phyloP scores from a whole-genome alignment of 2,888 invertebrate species.

The Ptychoptera contaminata region DNA sequence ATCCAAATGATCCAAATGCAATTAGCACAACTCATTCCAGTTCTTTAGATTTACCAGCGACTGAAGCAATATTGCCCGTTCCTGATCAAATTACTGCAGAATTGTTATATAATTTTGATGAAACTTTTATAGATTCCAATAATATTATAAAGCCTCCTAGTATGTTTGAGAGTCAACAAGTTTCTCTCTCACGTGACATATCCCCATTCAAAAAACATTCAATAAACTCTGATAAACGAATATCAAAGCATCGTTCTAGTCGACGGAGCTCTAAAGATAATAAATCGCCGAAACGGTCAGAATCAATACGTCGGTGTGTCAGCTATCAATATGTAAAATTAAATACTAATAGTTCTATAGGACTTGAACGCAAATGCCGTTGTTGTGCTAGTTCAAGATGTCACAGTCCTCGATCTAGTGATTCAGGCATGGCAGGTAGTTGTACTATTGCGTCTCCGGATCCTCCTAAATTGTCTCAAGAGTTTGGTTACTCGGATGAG shows the following conservation, averaged over 20 bases:
- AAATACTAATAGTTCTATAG: slow-evolving; percentile 3
- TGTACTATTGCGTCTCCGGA: slow-evolving; percentile 59
- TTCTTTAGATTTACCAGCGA: slow-evolving; percentile 36
- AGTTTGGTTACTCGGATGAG: slow-evolving; percentile 10
- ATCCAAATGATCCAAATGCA: slow-evolving; percentile 5
- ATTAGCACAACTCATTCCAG: slow-evolving; percentile 37
- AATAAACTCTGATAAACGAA: slow-evolving; percentile 41
- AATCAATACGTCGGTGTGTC: slow-evolving; percentile 32
- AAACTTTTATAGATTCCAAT: slow-evolving; percentile 14
- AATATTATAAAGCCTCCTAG: slow-evolving; percentile 37
- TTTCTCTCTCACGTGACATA: slow-evolving; percentile 17
- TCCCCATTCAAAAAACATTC: slow-evolving; percentile 35
- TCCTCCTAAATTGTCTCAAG: slow-evolving; percentile 28
- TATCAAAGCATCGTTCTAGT: slow-evolving; percentile 9
- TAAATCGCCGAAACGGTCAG: slow-evolving; percentile 8
- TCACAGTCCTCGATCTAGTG: slow-evolving; percentile 56
- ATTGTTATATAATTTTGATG: slow-evolving; percentile 34
- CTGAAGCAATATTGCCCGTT: slow-evolving; percentile 24
- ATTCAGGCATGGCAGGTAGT: slow-evolving; percentile 72
- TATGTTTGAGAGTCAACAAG: slow-evolving; percentile 39
- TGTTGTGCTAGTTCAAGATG: slow-evolving; percentile 46
- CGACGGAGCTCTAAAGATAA: slow-evolving; percentile 7
- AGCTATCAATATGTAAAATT: slow-evolving; percentile 33
- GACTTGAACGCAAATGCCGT: slow-evolving; percentile 27
- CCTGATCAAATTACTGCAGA: slow-evolving; percentile 38